Conservation (phyloP, 30 jellyfish, hydroid and myxozoan species). For the Hydractinia symbiolongicarpus region DNA sequence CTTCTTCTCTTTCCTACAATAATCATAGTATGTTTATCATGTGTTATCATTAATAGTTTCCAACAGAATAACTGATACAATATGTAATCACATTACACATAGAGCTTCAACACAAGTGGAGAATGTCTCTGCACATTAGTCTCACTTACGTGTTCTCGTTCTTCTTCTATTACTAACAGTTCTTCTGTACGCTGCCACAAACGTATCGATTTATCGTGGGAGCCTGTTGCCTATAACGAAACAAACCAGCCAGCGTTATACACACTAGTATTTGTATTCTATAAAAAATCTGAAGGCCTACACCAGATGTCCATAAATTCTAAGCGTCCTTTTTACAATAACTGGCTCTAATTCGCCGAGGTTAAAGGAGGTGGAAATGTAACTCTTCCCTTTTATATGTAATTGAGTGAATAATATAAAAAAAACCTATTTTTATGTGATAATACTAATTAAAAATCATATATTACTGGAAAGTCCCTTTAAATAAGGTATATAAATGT, state of each 20-base stretch:
- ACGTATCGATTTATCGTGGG: conserved; percentile 90
- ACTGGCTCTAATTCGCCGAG: too few relatives aligned
- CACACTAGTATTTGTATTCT: background rate
- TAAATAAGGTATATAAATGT: too few relatives aligned
- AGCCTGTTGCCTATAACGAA: conserved; percentile 62
- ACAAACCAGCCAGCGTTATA: background rate
- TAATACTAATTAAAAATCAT: too few relatives aligned
- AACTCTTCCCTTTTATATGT: too few relatives aligned
- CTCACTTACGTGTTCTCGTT: conserved; percentile 73
- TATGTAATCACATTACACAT: background rate
- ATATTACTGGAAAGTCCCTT: too few relatives aligned
- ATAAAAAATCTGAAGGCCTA: too few relatives aligned
- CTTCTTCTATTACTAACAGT: conserved; percentile 83
- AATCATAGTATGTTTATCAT: background rate
- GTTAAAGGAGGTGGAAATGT: too few relatives aligned
- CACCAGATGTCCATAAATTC: too few relatives aligned
- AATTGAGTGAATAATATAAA: too few relatives aligned
- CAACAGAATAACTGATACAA: background rate
- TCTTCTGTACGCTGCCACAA: conserved; percentile 97
- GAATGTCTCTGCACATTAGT: background rate
- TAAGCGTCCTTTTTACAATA: too few relatives aligned
- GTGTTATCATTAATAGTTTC: background rate
- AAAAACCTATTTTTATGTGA: too few relatives aligned
- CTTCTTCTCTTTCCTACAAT: conserved; percentile 84
- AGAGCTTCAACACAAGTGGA: too few relatives aligned